phyloP scores from a whole-genome alignment of 2,888 invertebrate species.

The Dione vanillae region DNA sequence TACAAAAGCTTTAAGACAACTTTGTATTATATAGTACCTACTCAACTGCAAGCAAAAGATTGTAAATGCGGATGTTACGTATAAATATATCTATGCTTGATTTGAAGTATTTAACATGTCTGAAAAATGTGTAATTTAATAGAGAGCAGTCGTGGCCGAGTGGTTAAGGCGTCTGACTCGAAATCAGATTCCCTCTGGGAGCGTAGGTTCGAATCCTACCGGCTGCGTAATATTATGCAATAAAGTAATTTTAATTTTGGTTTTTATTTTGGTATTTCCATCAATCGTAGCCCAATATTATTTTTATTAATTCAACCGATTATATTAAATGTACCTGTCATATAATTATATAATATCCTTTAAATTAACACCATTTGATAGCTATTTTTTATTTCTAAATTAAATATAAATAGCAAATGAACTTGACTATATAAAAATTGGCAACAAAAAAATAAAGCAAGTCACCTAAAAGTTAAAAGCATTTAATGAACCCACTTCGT shows the following conservation, averaged over 20 bases:
- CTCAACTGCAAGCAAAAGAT: not conserved
- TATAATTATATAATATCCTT: too few relatives aligned
- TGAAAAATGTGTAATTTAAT: not conserved
- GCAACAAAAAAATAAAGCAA: too few relatives aligned
- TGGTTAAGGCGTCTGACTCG: slow-evolving; percentile 90
- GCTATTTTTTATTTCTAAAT: too few relatives aligned
- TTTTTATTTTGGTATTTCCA: not conserved
- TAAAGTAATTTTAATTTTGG: too few relatives aligned
- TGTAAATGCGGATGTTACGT: not conserved
- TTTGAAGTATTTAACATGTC: not conserved
- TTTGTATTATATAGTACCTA: not conserved
- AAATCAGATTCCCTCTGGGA: slow-evolving; percentile 94
- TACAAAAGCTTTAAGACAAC: not conserved
- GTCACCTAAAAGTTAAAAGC: too few relatives aligned
- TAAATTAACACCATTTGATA: too few relatives aligned
- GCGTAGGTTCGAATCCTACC: slow-evolving; percentile 96
- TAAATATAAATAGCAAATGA: too few relatives aligned
- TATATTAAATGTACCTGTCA: too few relatives aligned
- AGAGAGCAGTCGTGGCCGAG: slow-evolving; percentile 87
- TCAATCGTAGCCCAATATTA: too few relatives aligned
- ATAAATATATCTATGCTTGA: not conserved
- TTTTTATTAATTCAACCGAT: too few relatives aligned
- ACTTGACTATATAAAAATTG: too few relatives aligned
- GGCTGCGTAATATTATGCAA: slow-evolving; percentile 52
- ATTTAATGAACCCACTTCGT: too few relatives aligned